Evolutionary conservation across 2,888 invertebrate genomes (phyloP).

Genomic region (Drosophila mettleri): DNA sequence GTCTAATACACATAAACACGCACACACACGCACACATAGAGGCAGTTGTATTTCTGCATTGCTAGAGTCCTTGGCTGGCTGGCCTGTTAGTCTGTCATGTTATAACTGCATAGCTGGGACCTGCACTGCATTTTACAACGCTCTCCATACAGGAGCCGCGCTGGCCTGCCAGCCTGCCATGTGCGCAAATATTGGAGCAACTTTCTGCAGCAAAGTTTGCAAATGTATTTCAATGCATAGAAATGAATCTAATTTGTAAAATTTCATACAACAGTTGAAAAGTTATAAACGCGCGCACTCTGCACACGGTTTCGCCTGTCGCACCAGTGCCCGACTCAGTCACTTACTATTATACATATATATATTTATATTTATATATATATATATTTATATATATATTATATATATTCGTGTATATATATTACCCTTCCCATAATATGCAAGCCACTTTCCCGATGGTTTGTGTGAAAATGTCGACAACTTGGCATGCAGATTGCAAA

Average conservation of each 20-base stretch:
- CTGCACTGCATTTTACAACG: slow-evolving; percentile 42
- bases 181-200: slow-evolving; percentile 76
- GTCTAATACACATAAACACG: slow-evolving; percentile 1
- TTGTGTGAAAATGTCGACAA: slow-evolving; percentile 80
- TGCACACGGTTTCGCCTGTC: slow-evolving; percentile 56
- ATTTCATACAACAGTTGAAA: slow-evolving; percentile 81
- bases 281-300: slow-evolving; percentile 81
- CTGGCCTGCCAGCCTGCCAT: slow-evolving; percentile 15
- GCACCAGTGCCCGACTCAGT: slow-evolving; percentile 23
- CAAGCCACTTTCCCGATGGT: slow-evolving; percentile 50
- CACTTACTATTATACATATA: slow-evolving; percentile 9
- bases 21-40: not conserved
- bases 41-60: slow-evolving; percentile 14
- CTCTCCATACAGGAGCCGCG: slow-evolving; percentile 14
- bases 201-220: slow-evolving; percentile 78
- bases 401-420: slow-evolving; percentile 3
- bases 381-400: slow-evolving; percentile 4
- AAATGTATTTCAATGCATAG: slow-evolving; percentile 81
- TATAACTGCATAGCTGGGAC: slow-evolving; percentile 36
- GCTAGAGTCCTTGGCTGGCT: slow-evolving; percentile 21
- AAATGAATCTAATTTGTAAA: slow-evolving; percentile 81
- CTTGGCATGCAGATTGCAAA: slow-evolving; percentile 80
- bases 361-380: slow-evolving; percentile 1
- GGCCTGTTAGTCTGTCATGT: slow-evolving; percentile 34
- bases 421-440: slow-evolving; percentile 16